Base-by-base conservation (phyloP, 2,113 vertebrate genomes). In the Cettia cetti region DNA sequence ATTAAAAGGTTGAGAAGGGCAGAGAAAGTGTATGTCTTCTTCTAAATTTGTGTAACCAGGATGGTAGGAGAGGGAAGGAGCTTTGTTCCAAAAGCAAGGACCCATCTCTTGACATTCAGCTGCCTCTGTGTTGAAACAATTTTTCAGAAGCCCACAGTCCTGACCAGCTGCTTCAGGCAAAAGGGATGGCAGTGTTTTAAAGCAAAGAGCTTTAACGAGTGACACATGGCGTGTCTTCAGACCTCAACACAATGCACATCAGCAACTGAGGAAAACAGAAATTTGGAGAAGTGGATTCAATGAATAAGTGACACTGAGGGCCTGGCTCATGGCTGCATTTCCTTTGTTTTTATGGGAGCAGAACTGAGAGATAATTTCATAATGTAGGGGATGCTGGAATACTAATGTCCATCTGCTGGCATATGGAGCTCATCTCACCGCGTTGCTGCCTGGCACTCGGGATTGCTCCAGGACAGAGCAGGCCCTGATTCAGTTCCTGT, bases 331-430 rank as follows among this genome's bases (percentile, higher is more conserved):
- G 7, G 10, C 45, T 63, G 47, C 39, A 6, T 22, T 83, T 54
- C 33, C 57, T 60, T 82, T 40, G 27, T 74, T 92, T 83, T 63
- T 42, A 45, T 61, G 39, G 82, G 21, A 94, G 47, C 18, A 76
- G 82, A 80, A 60, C 17, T 21, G 61, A 86, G 60, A 42, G 33
- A 44, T 26, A 26, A 66, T 89, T 89, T 86, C 81, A 66, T 40
- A 56, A 47, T 13, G 53, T 17, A 74, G 56, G n/a, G 39, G 52
- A 39, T n/a, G 78, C 47, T 13, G 40, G 65, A 81, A 94, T 39
- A 64, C 69, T 78, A 78, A 93, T 81, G 89, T 84, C 76, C 83
- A 68, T 95, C 96, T 94, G 92, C 77, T 89, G 86, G 92, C 96
- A 94, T 94, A 91, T 60, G 89, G 94, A 94, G 72, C 86, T 95